Evolutionary conservation across 1,140 invertebrate genomes (phyloP), one percentile per base, ranked within the genome.

Genomic region (Dolichoris vasculosae): DNA sequence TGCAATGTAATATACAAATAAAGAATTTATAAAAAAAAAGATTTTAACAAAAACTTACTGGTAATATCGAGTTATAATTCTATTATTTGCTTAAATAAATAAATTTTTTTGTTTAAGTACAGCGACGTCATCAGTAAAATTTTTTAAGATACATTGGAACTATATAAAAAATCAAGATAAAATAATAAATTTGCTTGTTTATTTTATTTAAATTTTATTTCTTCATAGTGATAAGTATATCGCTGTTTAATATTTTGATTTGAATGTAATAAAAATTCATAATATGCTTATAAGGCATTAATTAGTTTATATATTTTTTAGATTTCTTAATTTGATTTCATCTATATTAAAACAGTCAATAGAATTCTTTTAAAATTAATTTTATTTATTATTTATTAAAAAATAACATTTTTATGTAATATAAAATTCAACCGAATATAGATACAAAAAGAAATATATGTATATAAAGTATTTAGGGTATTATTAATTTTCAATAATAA

Each of bases 1-100:
- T n/a, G n/a, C n/a, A n/a, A n/a, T n/a, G 87, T 87, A 81, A 90
- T 91, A 90, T 89, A 91, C 90, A 91, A 91, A 90, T 89, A 90
- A 88, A 88, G 89, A 92, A 92, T 93, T 92, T 90, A 92, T 92
- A 92, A 85, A 86, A 81, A 87, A 32, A 67, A 75, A 35, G 76
- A 26, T 83, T 83, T 76, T 32, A 83, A 76, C 82, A 83, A 83
- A 83, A 64, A 35, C 40, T 26, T 17, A 40, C 30, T 51, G n/a
- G 43, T 78, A 84, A 84, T 78, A 78, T 73, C 46, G 46, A 69
- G 11, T 69, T 63, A 0, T 63, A 32, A 3, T 35, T 17, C 11
- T 75, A 51, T 69, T 30, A 48, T 6, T 55, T 9, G 48, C 81
- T 83, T 67, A 17, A 71, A 69, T 73, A 82, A 73, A 82, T 82